Percentiles rank a stretch among this genome's conserved stretches.
phyloP scores from a whole-genome alignment of 2,888 invertebrate genomes.

The Apotomis betuletana region DNA sequence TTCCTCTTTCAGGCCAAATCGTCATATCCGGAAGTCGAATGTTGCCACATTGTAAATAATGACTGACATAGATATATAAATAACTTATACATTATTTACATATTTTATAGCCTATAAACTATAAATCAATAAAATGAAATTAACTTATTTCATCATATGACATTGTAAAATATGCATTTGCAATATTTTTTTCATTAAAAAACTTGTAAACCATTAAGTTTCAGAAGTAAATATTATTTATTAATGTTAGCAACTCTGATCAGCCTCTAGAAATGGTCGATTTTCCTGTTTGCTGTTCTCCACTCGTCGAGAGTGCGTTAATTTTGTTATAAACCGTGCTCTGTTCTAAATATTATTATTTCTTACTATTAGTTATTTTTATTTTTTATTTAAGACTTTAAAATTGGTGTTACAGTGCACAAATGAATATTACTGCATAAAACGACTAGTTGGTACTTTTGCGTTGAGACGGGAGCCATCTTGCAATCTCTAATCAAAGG shows the following conservation, averaged over 20 bases:
- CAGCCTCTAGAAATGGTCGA: conserved; percentile 78
- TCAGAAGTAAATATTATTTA: conserved; percentile 30
- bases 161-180: neutral
- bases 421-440: conserved; percentile 72
- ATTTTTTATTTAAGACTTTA: conserved; percentile 72
- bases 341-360: conserved; percentile 72
- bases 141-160: conserved; percentile 39
- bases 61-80: conserved; percentile 17
- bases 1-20: conserved; percentile 54
- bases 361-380: conserved; percentile 79
- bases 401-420: conserved; percentile 62
- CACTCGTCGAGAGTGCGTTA: conserved; percentile 76
- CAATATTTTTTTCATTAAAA: neutral
- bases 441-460: conserved; percentile 89
- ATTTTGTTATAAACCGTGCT: conserved; percentile 72
- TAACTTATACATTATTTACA: conserved; percentile 3
- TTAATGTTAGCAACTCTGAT: conserved; percentile 55
- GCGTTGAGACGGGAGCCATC: conserved; percentile 93
- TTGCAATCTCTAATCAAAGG: conserved; percentile 94
- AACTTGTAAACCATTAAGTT: neutral
- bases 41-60: conserved; percentile 54
- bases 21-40: conserved; percentile 65
- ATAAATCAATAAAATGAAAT: neutral
- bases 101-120: neutral
- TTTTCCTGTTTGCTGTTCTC: conserved; percentile 82